These are phyloP conservation scores for Microctonus aethiopoides DNA, from an alignment of 2,888 invertebrate species.

Conservation along the genomic window DNA sequence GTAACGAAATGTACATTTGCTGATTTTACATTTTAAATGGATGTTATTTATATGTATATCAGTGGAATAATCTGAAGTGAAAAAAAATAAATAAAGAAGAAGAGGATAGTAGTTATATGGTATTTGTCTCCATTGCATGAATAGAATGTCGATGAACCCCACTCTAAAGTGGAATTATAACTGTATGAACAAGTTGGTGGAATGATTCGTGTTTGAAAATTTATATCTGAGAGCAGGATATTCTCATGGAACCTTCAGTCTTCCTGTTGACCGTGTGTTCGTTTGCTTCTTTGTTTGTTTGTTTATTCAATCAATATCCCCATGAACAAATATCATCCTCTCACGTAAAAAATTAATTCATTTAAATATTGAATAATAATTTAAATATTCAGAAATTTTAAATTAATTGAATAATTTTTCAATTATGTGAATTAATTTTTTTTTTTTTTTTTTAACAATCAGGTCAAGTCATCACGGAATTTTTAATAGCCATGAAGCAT, in stretches of 20 bases:
- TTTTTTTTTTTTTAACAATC: background rate
- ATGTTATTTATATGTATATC: background rate
- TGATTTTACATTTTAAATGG: background rate
- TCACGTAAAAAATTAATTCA: constrained; percentile 14
- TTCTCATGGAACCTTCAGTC: constrained; percentile 46
- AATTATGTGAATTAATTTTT: background rate
- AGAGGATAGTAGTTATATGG: constrained; percentile 17
- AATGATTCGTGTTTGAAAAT: constrained; percentile 45
- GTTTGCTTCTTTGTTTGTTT: background rate
- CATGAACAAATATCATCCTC: background rate
- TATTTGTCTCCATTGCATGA: constrained; percentile 38
- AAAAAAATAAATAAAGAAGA: background rate
- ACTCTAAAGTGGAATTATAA: constrained; percentile 49
- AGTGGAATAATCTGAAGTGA: background rate
- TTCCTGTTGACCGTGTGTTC: constrained; percentile 7
- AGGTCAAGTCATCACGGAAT: background rate
- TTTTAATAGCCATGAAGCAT: background rate
- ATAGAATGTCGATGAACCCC: constrained; percentile 41
- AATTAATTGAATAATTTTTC: background rate
- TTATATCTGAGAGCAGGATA: constrained; percentile 48
- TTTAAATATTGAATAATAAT: too few species aligned
- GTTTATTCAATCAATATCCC: background rate
- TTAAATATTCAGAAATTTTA: background rate
- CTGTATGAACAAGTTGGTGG: constrained; percentile 50
- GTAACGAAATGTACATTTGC: background rate